These are phyloP conservation scores for Narcine bancroftii DNA, from an alignment of 2,113 vertebrate genomes.

Conservation along the genomic window DNA sequence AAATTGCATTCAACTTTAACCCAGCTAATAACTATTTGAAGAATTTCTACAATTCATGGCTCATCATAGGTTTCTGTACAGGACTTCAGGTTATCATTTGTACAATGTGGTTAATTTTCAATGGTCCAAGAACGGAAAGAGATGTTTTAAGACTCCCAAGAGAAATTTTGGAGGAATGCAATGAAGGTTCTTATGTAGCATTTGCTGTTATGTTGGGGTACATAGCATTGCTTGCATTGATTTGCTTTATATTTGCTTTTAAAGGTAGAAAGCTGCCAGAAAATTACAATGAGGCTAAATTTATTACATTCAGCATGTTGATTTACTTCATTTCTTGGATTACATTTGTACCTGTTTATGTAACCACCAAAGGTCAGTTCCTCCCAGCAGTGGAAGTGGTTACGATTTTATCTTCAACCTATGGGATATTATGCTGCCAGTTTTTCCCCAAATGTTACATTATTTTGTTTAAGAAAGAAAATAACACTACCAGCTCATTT, in stretches of 20 bases:
- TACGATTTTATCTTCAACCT: conserved; percentile 79
- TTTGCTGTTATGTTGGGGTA: conserved; percentile 74
- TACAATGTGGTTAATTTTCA: conserved; percentile 64
- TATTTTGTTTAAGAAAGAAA: conserved; percentile 70
- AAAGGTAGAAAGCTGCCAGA: conserved; percentile 77
- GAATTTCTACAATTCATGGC: conserved; percentile 58
- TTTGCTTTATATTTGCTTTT: conserved; percentile 77
- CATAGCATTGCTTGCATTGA: conserved; percentile 61
- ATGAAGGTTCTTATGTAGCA: conserved; percentile 66
- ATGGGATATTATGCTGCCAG: conserved; percentile 71
- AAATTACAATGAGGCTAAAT: conserved; percentile 81
- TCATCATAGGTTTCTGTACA: conserved; percentile 56
- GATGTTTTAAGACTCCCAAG: conserved; percentile 47
- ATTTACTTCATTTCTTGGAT: conserved; percentile 82
- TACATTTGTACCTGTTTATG: conserved; percentile 72
- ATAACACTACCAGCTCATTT: conserved; percentile 76
- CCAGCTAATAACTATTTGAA: conserved; percentile 58
- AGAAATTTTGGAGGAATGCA: conserved; percentile 63
- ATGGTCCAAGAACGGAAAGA: conserved; percentile 52
- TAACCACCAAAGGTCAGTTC: conserved; percentile 70
- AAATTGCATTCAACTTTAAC: conserved; percentile 77
- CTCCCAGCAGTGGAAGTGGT: conserved; percentile 77
- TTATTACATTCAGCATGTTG: conserved; percentile 83
- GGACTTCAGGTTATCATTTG: conserved; percentile 63
- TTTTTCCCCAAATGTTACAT: conserved; percentile 81